Evolutionary conservation across 2,113 vertebrate genomes (phyloP), one percentile per base, ranked within the genome.

Genomic region (Neodon shergylaensis): DNA sequence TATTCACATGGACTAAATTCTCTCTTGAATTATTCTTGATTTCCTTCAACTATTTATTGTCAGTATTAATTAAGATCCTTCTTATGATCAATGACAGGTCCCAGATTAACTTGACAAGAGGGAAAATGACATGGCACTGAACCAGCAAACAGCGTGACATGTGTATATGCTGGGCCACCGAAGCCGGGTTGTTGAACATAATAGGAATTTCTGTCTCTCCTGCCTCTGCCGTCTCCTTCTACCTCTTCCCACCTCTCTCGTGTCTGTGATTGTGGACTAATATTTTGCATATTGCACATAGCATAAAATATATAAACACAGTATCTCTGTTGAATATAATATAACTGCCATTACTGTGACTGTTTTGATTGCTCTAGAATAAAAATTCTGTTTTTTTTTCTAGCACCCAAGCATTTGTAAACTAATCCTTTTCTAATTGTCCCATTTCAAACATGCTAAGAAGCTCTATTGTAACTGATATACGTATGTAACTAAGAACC

Each of bases 11-110:
- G 6, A 94, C 84, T 70, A 88, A 63, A 92, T 63, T 93, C 58
- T 93, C 49, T 94, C 58, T 81, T 85, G 28, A 76, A 81, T 90
- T 24, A n/a, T 26, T 66, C 3, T 89, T 95, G 13, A 92, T 84
- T 96, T 94, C 31, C 22, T 94, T 54, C 42, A 91, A 54, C 2
- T 2, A 28, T 65, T 94, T 68, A 68, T 72, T 90, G 54, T 76
- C 84, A 79, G 7, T 52, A 88, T 54, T 93, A 81, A 47, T 73
- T 86, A 94, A 24, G 8, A 94, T 70, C 84, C 16, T 83, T 61
- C n/a, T 54, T 83, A 14, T 52, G 21, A 10, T 24, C 74, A 94
- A 16, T 85, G 42, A 88, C 31, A 79, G 54, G 21, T 49, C 9
- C 7, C 36, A 47, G 28, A 26, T 78, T 79, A 95, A 88, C 92